Evolutionary conservation across 2,113 vertebrate species (phyloP), one percentile per base, ranked within the genome.

Genomic region (Pyxicephalus adspersus): DNA sequence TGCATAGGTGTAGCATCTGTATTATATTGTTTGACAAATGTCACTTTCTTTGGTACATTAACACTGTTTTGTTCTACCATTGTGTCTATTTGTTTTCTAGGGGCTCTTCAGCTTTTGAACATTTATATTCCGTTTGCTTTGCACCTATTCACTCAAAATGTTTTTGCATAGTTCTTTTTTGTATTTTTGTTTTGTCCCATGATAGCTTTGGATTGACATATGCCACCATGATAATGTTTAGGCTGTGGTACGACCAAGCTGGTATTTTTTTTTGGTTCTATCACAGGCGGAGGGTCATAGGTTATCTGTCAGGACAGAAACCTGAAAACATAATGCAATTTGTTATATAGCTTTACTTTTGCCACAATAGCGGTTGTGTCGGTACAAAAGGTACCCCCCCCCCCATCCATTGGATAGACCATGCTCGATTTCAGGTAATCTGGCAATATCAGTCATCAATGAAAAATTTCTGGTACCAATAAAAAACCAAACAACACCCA

Each of bases 181-280:
- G 2, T 38, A 38, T 72, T 34, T 72, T 58, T 16, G 29, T 34
- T 31, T 31, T 55, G 3, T 31, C 31, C 23, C 5, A 20, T 23
- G 57, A 23, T 60, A n/a, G n/a, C 34, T 72, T 55, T 73, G 16
- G 9, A 22, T 7, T 54, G 52, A 72, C 51, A 25, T 23, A 23
- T 51, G 38, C 66, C 19, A 22, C 19, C 66, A 26, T n/a, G 34
- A 38, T 50, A 23, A 38, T 70, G 38, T 26, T 52, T n/a, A 17
- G 45, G 15, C 51, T 16, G n/a, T 13, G 50, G 0, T 29, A 11
- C 20, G n/a, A 55, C 50, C 50, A 55, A 55, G 68, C 0, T 11
- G 50, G 45, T 52, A 25, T n/a, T 20, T 73, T 54, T n/a, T 20
- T 73, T 54, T 73, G 57, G 70, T 73, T 73, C 52, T 54, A 34